Conservation (phyloP, 2,888 invertebrate species). For the Chironomus tentans region DNA sequence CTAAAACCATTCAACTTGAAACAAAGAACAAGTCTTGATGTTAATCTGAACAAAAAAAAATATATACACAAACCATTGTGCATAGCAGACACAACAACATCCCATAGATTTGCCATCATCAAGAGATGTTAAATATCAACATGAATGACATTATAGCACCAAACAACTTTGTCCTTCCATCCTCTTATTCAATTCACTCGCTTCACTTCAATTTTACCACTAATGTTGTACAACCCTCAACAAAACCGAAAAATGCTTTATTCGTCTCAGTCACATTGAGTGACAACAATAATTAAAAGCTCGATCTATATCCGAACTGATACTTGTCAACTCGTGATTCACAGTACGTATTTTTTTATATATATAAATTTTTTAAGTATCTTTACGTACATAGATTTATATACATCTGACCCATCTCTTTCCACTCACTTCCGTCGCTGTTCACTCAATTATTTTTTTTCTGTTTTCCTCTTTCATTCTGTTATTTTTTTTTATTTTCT, state of each 20-base stretch:
- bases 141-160: neutral
- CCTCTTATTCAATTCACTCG: neutral
- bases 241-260: neutral
- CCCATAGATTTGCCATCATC: too few species aligned
- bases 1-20: too few species aligned
- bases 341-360: neutral
- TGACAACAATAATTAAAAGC: conserved; percentile 21
- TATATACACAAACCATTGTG: too few species aligned
- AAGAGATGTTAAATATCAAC: too few species aligned
- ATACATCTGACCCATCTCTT: neutral
- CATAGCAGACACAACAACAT: too few species aligned
- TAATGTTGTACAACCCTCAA: neutral
- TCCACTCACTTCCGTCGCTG: neutral
- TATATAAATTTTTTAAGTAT: too few species aligned
- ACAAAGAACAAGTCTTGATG: too few species aligned
- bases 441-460: neutral
- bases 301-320: neutral
- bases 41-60: too few species aligned
- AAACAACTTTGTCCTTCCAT: neutral
- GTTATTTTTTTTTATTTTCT: neutral
- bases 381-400: neutral
- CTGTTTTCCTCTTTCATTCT: neutral
- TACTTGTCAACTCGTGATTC: conserved; percentile 8
- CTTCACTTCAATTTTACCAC: neutral
- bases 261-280: neutral